phyloP scores from a whole-genome alignment of 2,113 vertebrate species.

The Butorides virescens region DNA sequence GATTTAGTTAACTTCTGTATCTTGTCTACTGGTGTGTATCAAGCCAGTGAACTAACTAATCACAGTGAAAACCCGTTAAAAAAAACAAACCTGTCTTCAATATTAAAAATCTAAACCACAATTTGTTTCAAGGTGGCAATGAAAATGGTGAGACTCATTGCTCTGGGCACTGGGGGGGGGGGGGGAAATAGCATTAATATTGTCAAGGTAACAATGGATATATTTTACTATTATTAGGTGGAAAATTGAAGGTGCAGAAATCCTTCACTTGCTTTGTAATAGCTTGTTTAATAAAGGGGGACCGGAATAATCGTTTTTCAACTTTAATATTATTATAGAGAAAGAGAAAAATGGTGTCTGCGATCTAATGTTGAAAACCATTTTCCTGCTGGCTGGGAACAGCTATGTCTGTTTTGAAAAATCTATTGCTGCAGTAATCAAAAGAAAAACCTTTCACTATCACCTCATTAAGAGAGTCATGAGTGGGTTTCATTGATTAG shows the following conservation, averaged over 20 bases:
- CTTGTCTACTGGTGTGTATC: background rate
- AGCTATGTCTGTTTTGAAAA: conserved; percentile 55
- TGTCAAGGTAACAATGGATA: conserved; percentile 45
- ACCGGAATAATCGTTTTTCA: conserved; percentile 26
- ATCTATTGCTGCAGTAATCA: conserved; percentile 51
- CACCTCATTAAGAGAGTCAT: conserved; percentile 63
- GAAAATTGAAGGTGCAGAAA: conserved; percentile 62
- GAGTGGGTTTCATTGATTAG: conserved; percentile 71
- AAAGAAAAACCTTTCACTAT: conserved; percentile 50
- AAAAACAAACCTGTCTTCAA: background rate
- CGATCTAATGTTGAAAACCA: conserved; percentile 24
- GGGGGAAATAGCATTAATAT: background rate
- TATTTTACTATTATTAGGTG: conserved; percentile 52
- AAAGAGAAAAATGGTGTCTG: conserved; percentile 55
- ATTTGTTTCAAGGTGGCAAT: conserved; percentile 11
- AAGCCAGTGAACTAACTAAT: background rate
- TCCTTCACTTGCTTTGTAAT: conserved; percentile 48
- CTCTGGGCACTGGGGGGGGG: background rate
- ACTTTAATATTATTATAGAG: conserved; percentile 61
- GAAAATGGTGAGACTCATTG: background rate
- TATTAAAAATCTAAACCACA: conserved; percentile 13
- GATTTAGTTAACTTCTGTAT: background rate
- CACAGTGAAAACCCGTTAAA: background rate
- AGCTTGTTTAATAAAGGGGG: conserved; percentile 54
- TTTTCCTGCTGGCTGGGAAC: conserved; percentile 64